phyloP scores from a whole-genome alignment of 2,113 vertebrate species.

The Ondatra zibethicus region DNA sequence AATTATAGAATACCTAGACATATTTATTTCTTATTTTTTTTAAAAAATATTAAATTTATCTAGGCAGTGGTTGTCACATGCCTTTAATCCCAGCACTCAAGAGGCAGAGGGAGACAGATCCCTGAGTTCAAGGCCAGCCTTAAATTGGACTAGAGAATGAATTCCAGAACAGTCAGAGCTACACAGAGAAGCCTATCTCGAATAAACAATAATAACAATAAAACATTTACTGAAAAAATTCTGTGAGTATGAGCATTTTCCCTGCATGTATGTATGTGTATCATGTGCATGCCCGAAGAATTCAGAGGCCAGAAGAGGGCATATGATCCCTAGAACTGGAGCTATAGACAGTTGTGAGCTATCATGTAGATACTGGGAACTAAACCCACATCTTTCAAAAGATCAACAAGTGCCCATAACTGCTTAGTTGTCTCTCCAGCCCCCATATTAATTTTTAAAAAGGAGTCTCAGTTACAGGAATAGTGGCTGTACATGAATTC shows the following conservation, averaged over 20 bases:
- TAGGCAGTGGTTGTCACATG: background rate
- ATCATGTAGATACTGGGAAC: background rate
- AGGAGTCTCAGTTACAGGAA: background rate
- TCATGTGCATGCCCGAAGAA: background rate
- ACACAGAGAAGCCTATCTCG: background rate
- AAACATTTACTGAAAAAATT: background rate
- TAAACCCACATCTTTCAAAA: background rate
- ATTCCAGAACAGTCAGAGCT: background rate
- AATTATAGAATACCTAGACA: background rate
- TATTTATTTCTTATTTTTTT: background rate
- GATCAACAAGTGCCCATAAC: background rate
- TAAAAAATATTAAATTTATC: background rate
- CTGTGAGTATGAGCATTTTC: background rate
- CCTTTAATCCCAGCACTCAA: too few relatives aligned
- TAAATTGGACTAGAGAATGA: background rate
- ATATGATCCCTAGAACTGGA: background rate
- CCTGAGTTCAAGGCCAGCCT: background rate
- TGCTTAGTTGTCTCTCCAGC: background rate
- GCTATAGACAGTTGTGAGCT: background rate
- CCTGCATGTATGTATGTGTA: background rate
- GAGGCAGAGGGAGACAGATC: background rate
- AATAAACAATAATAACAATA: background rate
- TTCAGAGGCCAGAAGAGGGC: background rate
- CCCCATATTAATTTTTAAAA: background rate
- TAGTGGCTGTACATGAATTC: background rate